phyloP scores from a whole-genome alignment of 2,888 invertebrate species.

The Trissoscelio sp. region DNA sequence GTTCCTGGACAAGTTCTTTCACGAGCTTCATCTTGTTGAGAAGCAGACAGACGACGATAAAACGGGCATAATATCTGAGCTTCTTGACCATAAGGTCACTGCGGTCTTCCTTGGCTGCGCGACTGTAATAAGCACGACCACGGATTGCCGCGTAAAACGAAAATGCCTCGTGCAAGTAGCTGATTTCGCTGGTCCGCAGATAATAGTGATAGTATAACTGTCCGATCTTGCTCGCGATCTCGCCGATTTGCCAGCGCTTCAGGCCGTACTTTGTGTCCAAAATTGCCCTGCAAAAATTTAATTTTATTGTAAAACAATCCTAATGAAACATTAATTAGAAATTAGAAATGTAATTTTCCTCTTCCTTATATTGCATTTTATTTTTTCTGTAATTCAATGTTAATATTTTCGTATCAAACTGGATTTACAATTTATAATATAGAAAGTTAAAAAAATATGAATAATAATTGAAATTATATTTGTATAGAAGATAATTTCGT shows the following conservation, averaged over 20 bases:
- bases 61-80: slow-evolving; percentile 95
- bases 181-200: slow-evolving; percentile 97
- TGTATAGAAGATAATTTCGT: no score
- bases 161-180: slow-evolving; percentile 97
- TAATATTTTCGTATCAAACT: no score
- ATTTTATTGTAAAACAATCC: no score
- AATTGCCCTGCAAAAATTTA: slow-evolving; percentile 86
- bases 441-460: no score
- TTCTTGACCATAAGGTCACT: slow-evolving; percentile 99
- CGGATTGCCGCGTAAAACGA: slow-evolving; percentile 98
- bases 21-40: slow-evolving; percentile 97
- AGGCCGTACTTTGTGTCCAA: slow-evolving; percentile 96
- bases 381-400: no score
- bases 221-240: slow-evolving; percentile 99
- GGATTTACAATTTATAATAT: no score
- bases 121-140: slow-evolving; percentile 96
- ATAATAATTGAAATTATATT: no score
- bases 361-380: no score
- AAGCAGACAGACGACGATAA: slow-evolving; percentile 97
- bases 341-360: no score
- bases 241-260: slow-evolving; percentile 99
- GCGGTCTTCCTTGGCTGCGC: slow-evolving; percentile 96
- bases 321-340: no score
- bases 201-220: slow-evolving; percentile 99
- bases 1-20: slow-evolving; percentile 94